A percentile compares a stretch with the other conserved stretches of the same genome.
phyloP scores from a whole-genome alignment of 2,888 invertebrate genomes.

The Ichneumoninae sp. region DNA sequence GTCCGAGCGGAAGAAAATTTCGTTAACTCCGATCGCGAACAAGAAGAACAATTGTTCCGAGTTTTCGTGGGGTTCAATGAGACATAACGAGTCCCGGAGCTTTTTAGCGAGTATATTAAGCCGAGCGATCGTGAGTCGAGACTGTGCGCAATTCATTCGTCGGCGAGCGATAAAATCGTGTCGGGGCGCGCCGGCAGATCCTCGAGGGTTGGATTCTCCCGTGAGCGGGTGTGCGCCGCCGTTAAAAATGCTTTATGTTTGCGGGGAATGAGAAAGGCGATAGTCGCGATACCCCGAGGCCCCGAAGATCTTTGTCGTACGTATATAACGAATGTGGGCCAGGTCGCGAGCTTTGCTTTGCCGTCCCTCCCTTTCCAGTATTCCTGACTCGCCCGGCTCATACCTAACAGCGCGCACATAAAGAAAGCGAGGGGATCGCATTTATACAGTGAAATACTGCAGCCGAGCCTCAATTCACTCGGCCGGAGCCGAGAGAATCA shows the following conservation, averaged over 20 bases:
- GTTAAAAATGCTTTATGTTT: conserved; percentile 62
- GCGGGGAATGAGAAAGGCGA: conserved; percentile 47
- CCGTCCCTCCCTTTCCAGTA: conserved; percentile 27
- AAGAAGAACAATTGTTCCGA: conserved; percentile 42
- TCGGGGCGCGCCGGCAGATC: conserved; percentile 37
- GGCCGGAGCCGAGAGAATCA: conserved; percentile 16
- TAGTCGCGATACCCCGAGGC: conserved; percentile 52
- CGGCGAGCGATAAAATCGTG: conserved; percentile 64
- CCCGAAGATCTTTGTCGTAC: conserved; percentile 59
- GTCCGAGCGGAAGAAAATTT: not conserved
- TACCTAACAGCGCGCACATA: conserved; percentile 24
- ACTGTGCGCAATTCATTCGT: conserved; percentile 59
- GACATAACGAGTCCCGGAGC: conserved; percentile 47
- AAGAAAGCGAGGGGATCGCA: conserved; percentile 22
- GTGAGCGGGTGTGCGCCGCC: conserved; percentile 44
- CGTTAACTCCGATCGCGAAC: not conserved
- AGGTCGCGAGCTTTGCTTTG: conserved; percentile 54
- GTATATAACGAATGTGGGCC: conserved; percentile 54
- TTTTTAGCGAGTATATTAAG: conserved; percentile 51
- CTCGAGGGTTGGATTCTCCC: conserved; percentile 58
- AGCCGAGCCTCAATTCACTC: conserved; percentile 41
- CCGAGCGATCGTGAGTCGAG: conserved; percentile 42
- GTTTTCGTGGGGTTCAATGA: conserved; percentile 39
- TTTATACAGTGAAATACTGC: conserved; percentile 47
- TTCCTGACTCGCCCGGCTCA: conserved; percentile 18